phyloP scores from a whole-genome alignment of 2,113 vertebrate species.

The Gorsachius goisagi region DNA sequence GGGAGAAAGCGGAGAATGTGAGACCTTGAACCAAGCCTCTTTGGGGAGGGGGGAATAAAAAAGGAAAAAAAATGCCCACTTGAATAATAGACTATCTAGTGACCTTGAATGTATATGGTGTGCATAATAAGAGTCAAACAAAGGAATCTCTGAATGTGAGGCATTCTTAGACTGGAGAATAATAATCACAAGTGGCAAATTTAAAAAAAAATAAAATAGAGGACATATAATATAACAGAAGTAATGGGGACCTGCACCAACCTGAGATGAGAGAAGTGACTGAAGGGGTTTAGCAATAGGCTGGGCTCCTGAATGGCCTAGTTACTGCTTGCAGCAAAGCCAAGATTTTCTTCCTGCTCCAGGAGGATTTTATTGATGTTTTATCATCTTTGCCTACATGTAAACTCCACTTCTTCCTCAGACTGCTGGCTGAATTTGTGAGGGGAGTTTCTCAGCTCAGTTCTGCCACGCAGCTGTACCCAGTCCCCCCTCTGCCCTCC shows the following conservation, averaged over 20 bases:
- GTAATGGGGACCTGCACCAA: constrained; percentile 46
- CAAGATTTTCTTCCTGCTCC: not conserved
- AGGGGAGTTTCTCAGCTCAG: not conserved
- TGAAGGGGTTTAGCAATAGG: constrained; percentile 20
- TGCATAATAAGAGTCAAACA: constrained; percentile 75
- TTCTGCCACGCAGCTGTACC: accelerated
- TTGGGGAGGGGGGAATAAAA: constrained; percentile 41
- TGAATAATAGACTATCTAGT: constrained; percentile 75
- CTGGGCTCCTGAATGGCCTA: constrained; percentile 1
- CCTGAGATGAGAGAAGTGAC: constrained; percentile 46
- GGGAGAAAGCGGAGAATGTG: constrained; percentile 57
- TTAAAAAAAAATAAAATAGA: constrained; percentile 34
- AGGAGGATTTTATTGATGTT: not conserved
- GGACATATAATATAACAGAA: constrained; percentile 52
- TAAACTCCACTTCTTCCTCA: not conserved
- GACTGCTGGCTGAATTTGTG: not conserved
- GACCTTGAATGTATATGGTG: constrained; percentile 77
- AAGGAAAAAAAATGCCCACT: constrained; percentile 62
- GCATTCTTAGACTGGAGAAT: constrained; percentile 70
- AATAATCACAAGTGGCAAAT: constrained; percentile 75
- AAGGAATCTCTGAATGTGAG: constrained; percentile 61
- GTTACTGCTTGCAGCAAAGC: not conserved
- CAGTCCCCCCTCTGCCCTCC: not conserved
- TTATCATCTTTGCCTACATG: not conserved
- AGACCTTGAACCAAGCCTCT: constrained; percentile 78